Base-by-base conservation (phyloP, 35 echinoderm and acorn worm species). In the Apostichopus japonicus region DNA sequence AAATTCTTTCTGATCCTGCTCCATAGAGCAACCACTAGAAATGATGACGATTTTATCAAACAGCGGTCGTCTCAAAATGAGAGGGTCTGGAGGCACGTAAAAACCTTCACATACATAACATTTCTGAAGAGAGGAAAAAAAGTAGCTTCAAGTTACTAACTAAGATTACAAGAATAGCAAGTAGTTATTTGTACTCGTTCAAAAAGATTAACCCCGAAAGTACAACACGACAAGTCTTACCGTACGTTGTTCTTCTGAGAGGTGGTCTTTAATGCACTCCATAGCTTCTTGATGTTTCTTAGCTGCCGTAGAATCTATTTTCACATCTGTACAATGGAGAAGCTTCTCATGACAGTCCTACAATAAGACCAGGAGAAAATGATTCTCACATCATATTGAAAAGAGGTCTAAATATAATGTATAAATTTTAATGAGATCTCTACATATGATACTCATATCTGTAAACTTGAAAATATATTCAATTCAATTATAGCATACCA, bases 81-180 rank as follows among this genome's bases (percentile, higher is more conserved):
- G 13, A 17, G 79, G 79, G 8, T 55, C 54, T 19, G 10, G 33
- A 55, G 79, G 79, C 1, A 83, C 79, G 54, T 54, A 83, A 7
- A 83, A 55, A 3, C 52, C 79, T 83, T 83, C 79, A 54, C 79
- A 83, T 3, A 83, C 51, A 13, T 83, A 19, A 55, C 79, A 83
- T 17, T 83, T 10, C 79, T 83, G 51, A 67, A 67, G 19, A 67
- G 8, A 65, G 16, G 62, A 65, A 65, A 65, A 0, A 67, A 67
- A 67, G 63, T 8, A 19, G 3, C 11, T 4, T 19, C 11, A 4
- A 11, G 19, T 67, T 10, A 9, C 63, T 67, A 67, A 67, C 63
- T 19, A 67, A 8, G 2, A 44, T 44, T 44, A 44, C 33, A 44
- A 44, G 2, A 44, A 44, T 4, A 44, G 33, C 33, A 44, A 44